Base-by-base conservation (phyloP, 2,113 vertebrate species). In the Siniperca knerii region DNA sequence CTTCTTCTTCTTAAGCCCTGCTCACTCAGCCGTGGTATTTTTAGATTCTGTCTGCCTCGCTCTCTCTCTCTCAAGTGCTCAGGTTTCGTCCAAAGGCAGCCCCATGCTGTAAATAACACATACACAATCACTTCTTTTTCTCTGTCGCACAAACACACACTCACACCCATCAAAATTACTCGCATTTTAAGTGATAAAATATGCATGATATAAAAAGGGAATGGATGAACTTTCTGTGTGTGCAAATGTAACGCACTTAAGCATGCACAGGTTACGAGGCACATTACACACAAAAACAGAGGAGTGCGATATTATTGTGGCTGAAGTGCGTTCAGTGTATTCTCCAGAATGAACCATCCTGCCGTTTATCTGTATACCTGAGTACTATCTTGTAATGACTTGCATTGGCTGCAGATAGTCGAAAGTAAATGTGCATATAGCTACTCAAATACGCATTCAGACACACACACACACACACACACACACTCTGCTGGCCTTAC, bases 21-120 rank as follows among this genome's bases (percentile, higher is more conserved):
- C 86, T 92, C 92, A 73, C 84, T 92, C 82, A 90, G 81, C 78
- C 77, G 42, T 79, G 89, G 84, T 91, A 93, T 93, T 95, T 95
- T 91, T 94, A 93, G 93, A 90, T 92, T 89, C 90, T 76, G 86
- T 89, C 86, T 46, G 68, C 86, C 90, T 91, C 70, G 71, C 92
- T 87, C n/a, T 86, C 29, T 29, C 29, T 87, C 85, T 87, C 90
- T 87, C 81, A 70, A 91, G 85, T 79, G 89, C 83, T 91, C 86
- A 88, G 89, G 80, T 92, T 93, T 88, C 71, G 11, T 65, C 87
- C 81, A 75, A 80, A 87, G 80, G 85, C 84, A 80, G 82, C 70
- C 81, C 76, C 64, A 0, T 80, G 71, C 58, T 79, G 79, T 79
- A 92, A 84, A 90, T 81, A 91, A 88, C 86, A 68, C 79, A 55